Percentiles rank a stretch among this genome's conserved stretches.
These are phyloP conservation scores for Cryptocheilus praepositus DNA, from an alignment of 2,888 invertebrate genomes.

Conservation along the genomic window DNA sequence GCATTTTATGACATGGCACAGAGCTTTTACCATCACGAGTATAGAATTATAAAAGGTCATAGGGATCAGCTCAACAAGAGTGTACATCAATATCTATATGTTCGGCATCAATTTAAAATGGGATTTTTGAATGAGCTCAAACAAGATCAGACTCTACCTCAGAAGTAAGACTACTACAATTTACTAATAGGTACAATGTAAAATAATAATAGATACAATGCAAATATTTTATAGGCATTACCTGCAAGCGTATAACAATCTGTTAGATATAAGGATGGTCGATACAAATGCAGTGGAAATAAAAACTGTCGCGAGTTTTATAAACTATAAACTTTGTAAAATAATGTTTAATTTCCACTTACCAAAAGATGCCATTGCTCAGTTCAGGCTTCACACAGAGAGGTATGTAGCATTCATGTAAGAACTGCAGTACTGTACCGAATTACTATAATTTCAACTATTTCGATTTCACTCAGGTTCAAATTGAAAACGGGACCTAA, in stretches of 20 bases:
- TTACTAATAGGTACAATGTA: background rate
- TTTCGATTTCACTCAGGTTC: conserved; percentile 76
- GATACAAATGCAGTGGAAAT: conserved; percentile 96
- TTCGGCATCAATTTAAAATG: conserved; percentile 97
- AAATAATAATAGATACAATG: background rate
- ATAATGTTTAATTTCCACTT: conserved; percentile 92
- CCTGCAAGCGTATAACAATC: conserved; percentile 91
- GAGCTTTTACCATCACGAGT: conserved; percentile 93
- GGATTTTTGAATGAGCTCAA: conserved; percentile 96
- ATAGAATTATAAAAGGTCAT: conserved; percentile 90
- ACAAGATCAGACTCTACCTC: conserved; percentile 90
- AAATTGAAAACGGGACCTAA: conserved; percentile 87
- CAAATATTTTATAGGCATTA: conserved; percentile 79
- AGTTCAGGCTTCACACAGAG: conserved; percentile 94
- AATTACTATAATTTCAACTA: background rate
- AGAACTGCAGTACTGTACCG: background rate
- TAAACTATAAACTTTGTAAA: conserved; percentile 96
- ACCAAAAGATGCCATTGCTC: conserved; percentile 95
- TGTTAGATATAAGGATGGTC: conserved; percentile 90
- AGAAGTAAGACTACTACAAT: conserved; percentile 78
- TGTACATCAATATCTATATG: conserved; percentile 93
- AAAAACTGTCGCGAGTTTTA: conserved; percentile 94
- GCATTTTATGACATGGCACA: conserved; percentile 96
- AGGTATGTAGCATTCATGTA: conserved; percentile 70
- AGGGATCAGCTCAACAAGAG: conserved; percentile 93